These are phyloP conservation scores for Plestiodon gilberti DNA, from an alignment of 2,113 vertebrate genomes.

Conservation along the genomic window DNA sequence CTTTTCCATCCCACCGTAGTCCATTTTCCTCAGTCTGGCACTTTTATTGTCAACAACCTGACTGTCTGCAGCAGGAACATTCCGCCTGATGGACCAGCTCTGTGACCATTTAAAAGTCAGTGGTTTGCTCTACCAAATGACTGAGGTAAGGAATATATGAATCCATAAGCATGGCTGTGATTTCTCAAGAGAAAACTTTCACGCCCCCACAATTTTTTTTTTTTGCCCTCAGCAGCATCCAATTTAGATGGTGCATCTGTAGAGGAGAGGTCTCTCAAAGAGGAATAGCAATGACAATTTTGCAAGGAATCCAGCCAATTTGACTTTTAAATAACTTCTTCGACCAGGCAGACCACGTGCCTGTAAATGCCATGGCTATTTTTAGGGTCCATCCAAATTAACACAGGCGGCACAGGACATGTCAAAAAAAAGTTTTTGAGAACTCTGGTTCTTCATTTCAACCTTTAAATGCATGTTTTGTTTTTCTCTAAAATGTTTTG, in stretches of 20 bases:
- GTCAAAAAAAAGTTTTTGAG: slow-evolving; percentile 2
- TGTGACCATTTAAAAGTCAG: neutral
- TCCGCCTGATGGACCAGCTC: neutral
- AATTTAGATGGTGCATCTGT: neutral
- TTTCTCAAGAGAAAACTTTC: slow-evolving; percentile 54
- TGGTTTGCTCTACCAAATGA: neutral
- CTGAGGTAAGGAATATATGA: neutral
- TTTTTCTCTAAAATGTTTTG: neutral
- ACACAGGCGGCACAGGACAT: slow-evolving; percentile 14
- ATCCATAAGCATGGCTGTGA: neutral
- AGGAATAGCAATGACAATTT: slow-evolving; percentile 48
- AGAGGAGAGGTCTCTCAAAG: slow-evolving; percentile 43
- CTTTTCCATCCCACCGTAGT: no score
- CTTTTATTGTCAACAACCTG: neutral
- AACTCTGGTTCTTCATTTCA: slow-evolving; percentile 29
- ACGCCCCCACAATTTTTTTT: accelerated
- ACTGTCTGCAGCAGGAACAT: neutral
- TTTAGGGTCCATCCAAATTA: slow-evolving; percentile 48
- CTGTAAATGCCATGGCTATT: slow-evolving; percentile 67
- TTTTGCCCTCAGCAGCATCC: slow-evolving; percentile 5
- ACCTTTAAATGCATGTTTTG: neutral
- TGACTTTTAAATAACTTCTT: slow-evolving; percentile 60
- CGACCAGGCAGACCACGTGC: slow-evolving; percentile 19
- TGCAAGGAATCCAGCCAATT: slow-evolving; percentile 35
- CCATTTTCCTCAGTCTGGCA: no score